A percentile compares a stretch with the other conserved stretches of the same genome.
phyloP scores from a whole-genome alignment of 53 echinoderm and acorn worm genomes.

The Patiria pectinifera region DNA sequence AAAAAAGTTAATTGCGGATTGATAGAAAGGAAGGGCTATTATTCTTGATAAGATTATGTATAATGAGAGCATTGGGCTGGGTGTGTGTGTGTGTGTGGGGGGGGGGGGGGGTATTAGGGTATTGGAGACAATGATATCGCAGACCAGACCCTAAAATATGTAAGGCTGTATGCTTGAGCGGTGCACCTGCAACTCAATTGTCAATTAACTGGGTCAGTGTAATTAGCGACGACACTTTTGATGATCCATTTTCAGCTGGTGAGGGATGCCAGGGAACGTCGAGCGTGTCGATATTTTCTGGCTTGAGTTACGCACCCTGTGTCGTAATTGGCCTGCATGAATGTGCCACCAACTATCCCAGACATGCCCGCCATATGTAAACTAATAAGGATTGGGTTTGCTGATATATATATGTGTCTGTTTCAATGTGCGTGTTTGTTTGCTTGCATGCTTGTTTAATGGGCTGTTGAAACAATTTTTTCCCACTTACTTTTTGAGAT shows the following conservation, averaged over 20 bases:
- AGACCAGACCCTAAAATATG: neutral
- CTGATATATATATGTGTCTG: too few species aligned
- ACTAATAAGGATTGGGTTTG: too few species aligned
- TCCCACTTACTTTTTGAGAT: too few species aligned
- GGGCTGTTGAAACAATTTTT: too few species aligned
- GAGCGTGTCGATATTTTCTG: neutral
- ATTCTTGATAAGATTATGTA: too few species aligned
- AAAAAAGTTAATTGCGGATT: too few species aligned
- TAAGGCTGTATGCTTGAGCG: neutral
- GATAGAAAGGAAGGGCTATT: too few species aligned
- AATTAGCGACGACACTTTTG: slow-evolving; percentile 40
- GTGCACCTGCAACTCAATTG: slow-evolving; percentile 47
- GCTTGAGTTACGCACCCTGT: neutral
- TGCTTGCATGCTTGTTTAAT: too few species aligned
- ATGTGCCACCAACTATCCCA: neutral
- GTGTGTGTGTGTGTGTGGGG: too few species aligned
- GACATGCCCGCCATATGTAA: neutral
- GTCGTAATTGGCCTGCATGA: neutral
- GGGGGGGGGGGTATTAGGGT: too few species aligned
- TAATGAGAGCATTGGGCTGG: too few species aligned
- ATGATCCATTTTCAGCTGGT: slow-evolving; percentile 24
- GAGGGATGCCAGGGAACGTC: neutral
- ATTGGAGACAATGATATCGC: neutral
- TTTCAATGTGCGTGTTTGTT: too few species aligned
- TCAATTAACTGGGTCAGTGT: slow-evolving; percentile 27